Evolutionary conservation across 2,113 vertebrate genomes (phyloP).

Genomic region (Motacilla alba): DNA sequence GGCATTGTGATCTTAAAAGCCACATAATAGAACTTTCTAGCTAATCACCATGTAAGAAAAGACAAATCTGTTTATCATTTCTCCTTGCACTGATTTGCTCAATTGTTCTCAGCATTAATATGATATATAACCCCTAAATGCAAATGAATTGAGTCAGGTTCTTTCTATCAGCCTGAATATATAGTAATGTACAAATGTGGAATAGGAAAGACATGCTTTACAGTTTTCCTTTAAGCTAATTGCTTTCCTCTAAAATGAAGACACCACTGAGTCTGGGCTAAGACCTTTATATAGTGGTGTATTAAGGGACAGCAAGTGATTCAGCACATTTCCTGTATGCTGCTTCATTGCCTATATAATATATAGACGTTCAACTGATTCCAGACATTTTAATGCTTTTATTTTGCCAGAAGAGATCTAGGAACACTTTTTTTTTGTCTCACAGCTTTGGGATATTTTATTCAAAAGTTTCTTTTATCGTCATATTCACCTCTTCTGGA

Average conservation of each 20-base stretch:
- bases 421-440: not conserved
- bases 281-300: not conserved
- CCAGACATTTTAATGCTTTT: not conserved
- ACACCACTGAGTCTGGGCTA: conserved; percentile 29
- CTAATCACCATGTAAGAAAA: not conserved
- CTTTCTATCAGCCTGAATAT: conserved; percentile 15
- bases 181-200: conserved; percentile 12
- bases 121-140: not conserved
- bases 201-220: conserved; percentile 44
- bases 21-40: not conserved
- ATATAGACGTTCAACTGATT: not conserved
- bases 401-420: not conserved
- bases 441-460: not conserved
- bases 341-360: not conserved
- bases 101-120: not conserved
- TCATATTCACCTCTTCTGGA: not conserved
- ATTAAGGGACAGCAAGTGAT: conserved; percentile 17
- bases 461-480: not conserved
- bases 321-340: conserved; percentile 35
- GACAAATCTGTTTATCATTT: not conserved
- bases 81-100: not conserved
- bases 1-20: not conserved
- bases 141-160: not conserved
- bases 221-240: conserved; percentile 55
- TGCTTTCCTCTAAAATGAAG: conserved; percentile 49